Conservation (phyloP, 1,140 invertebrate species). For the Drosophila ambigua region DNA sequence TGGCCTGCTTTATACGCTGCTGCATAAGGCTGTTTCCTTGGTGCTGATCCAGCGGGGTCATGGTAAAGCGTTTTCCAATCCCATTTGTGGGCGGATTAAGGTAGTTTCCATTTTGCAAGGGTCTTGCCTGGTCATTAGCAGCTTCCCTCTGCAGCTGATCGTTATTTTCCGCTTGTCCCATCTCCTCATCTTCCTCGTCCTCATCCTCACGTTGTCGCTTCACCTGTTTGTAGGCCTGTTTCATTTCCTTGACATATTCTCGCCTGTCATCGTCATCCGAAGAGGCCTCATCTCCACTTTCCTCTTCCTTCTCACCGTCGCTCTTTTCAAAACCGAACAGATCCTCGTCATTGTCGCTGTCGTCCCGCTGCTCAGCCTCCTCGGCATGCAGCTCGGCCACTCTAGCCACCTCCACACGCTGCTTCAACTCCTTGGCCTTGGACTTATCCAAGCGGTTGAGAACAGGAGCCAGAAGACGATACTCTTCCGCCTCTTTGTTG, state of each 20-base stretch:
- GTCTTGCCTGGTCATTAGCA: constrained; percentile 23
- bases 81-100: constrained; percentile 19
- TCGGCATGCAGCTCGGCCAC: constrained; percentile 83
- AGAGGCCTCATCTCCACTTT: constrained; percentile 83
- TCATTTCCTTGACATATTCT: constrained; percentile 91
- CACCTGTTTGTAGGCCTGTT: constrained; percentile 88
- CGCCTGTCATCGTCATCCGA: constrained; percentile 94
- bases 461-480: constrained; percentile 94
- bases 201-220: constrained; percentile 83
- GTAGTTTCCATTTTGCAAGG: constrained; percentile 36
- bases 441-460: constrained; percentile 91
- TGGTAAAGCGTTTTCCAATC: constrained; percentile 38
- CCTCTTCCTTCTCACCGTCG: constrained; percentile 50
- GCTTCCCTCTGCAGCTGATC: constrained; percentile 5
- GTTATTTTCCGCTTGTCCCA: background rate
- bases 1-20: constrained; percentile 85
- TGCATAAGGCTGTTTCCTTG: constrained; percentile 40
- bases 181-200: constrained; percentile 67
- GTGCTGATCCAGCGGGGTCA: constrained; percentile 50
- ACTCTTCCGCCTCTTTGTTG: constrained; percentile 94
- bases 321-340: constrained; percentile 79
- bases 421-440: constrained; percentile 86
- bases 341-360: constrained; percentile 84
- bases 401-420: constrained; percentile 70
- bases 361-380: constrained; percentile 72